Evolutionary conservation across 2,888 invertebrate genomes (phyloP), one percentile per base, ranked within the genome.

Genomic region (Agonopterix arenella): DNA sequence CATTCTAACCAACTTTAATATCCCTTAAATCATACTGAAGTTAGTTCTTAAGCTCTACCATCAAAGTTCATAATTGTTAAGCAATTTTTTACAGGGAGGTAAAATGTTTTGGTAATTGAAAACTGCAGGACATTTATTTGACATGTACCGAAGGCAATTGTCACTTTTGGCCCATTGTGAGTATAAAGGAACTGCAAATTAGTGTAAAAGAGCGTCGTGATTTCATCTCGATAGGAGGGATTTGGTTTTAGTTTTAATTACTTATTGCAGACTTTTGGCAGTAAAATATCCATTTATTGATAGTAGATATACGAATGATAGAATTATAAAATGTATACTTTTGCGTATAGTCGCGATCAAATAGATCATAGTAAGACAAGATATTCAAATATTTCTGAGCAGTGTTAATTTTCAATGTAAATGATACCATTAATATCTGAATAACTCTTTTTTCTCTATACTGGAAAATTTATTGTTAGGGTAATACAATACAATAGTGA

Each of bases 81-180:
- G 5, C 28, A 28, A 28, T 1, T 1, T 11, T 28, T 4, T 40
- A 37, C 36, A 36, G 49, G 47, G 8, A 36, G 45, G 42, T 43
- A 13, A 40, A 40, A 8, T 40, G 40, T 40, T 7, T 52, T 66
- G 55, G 70, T 68, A 59, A 66, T 69, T 63, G 60, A 60, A 71
- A 70, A 70, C 73, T 77, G 67, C 73, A 68, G 79, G 78, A 77
- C 72, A 74, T 76, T 72, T 73, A 79, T 82, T 85, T 76, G 83
- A 81, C 83, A 79, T 79, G 80, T 74, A 74, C 78, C 75, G 76
- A 79, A 71, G 55, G 75, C 71, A 73, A 77, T 80, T 82, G 80
- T 80, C 74, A 68, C 71, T 73, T 66, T 68, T 58, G 61, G 61
- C 57, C 54, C 60, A 59, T 70, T 70, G 64, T 72, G 55, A 58